phyloP scores from a whole-genome alignment of 2,888 invertebrate genomes.

The Tyria jacobaeae region DNA sequence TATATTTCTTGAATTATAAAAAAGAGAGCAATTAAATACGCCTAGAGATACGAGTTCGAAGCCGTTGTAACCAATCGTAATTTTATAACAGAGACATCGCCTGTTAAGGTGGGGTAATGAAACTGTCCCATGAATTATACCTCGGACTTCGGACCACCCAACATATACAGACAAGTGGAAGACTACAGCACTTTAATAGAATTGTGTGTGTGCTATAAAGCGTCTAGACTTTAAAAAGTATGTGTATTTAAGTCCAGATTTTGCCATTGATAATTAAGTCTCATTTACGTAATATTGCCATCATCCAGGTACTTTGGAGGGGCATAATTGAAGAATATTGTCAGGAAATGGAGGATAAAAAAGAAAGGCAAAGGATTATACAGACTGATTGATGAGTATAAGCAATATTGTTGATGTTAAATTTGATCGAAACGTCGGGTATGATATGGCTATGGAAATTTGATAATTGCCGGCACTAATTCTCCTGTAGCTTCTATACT shows the following conservation, averaged over 20 bases:
- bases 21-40: neutral
- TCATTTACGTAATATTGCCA: too few relatives aligned
- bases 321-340: too few relatives aligned
- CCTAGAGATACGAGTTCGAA: constrained; percentile 9
- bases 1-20: neutral
- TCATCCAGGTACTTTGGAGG: too few relatives aligned
- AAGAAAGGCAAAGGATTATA: too few relatives aligned
- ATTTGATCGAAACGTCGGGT: too few relatives aligned
- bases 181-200: neutral
- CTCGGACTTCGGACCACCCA: constrained; percentile 15
- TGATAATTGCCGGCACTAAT: too few relatives aligned
- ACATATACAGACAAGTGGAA: constrained; percentile 8
- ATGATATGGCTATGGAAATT: too few relatives aligned
- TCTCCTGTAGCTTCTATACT: too few relatives aligned
- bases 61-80: constrained; percentile 18
- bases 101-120: constrained; percentile 7
- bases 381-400: too few relatives aligned
- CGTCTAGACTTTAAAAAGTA: neutral
- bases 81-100: constrained; percentile 19
- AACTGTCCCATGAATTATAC: constrained; percentile 19
- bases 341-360: too few relatives aligned
- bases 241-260: neutral
- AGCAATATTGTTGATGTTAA: too few relatives aligned
- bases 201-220: neutral
- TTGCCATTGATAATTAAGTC: too few relatives aligned